Percentiles rank a stretch among this genome's conserved stretches.
Conservation (phyloP, 2,888 invertebrate genomes). For the Aporophyla lueneburgensis region DNA sequence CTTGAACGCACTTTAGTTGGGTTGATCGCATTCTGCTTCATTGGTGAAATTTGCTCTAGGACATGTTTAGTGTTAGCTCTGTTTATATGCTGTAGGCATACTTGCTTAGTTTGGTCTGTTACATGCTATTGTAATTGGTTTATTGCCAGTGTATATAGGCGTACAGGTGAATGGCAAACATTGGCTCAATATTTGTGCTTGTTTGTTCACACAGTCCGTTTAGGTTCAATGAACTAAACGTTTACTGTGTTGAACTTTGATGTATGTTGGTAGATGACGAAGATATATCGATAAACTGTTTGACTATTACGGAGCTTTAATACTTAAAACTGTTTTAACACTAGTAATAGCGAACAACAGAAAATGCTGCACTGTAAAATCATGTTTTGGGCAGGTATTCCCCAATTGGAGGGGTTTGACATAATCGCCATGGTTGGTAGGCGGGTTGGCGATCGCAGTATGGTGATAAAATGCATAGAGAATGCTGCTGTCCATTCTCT, state of each 20-base stretch:
- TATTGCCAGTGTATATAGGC: constrained; percentile 4
- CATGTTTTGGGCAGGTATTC: too few species aligned
- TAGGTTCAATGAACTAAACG: not conserved
- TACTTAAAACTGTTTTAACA: not conserved
- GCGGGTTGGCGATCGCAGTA: too few species aligned
- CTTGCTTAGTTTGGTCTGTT: not conserved
- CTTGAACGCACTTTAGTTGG: too few species aligned
- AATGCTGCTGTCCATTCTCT: too few species aligned
- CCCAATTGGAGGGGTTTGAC: too few species aligned
- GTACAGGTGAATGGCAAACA: not conserved
- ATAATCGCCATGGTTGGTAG: too few species aligned
- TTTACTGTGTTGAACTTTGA: not conserved
- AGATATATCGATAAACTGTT: not conserved
- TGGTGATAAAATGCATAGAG: too few species aligned
- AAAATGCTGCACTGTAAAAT: not conserved
- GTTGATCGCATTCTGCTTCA: too few species aligned
- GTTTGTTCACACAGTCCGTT: not conserved
- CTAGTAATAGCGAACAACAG: not conserved
- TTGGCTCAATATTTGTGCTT: constrained; percentile 6
- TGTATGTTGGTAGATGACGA: not conserved
- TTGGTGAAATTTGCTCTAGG: not conserved
- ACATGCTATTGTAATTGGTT: constrained; percentile 22
- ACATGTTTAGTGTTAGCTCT: not conserved
- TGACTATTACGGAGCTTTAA: not conserved
- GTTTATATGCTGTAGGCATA: not conserved